Conservation (phyloP, 2,113 vertebrate species). For the Cottus gobio region DNA sequence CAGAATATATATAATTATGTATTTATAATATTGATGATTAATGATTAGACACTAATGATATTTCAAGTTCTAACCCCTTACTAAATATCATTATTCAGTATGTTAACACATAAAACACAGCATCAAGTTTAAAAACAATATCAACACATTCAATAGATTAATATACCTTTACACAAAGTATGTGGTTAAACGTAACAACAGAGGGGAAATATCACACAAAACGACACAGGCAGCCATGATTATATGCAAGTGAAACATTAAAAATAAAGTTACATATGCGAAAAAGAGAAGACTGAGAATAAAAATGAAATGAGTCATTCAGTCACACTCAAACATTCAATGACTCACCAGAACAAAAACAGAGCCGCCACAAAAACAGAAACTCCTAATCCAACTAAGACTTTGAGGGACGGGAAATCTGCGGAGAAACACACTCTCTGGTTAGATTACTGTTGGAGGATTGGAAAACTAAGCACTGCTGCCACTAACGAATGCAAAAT, state of each 20-base stretch:
- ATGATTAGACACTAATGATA: neutral
- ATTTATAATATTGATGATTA: neutral
- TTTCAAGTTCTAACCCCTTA: neutral
- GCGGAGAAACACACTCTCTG: constrained; percentile 2
- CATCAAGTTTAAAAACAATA: neutral
- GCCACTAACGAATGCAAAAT: neutral
- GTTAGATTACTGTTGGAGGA: neutral
- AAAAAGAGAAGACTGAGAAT: neutral
- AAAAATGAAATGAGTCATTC: neutral
- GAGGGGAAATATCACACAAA: constrained; percentile 1
- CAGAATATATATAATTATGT: neutral
- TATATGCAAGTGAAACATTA: neutral
- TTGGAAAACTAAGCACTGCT: neutral
- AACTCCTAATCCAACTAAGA: constrained; percentile 46
- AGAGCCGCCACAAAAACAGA: constrained; percentile 3
- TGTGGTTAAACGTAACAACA: neutral
- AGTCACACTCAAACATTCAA: neutral
- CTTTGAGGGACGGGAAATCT: neutral
- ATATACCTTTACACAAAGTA: neutral
- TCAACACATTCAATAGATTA: neutral
- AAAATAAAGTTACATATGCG: neutral
- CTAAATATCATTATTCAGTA: neutral
- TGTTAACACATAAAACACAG: neutral
- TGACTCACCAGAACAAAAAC: constrained; percentile 68
- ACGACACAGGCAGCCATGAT: neutral